Conservation (phyloP, 2,113 vertebrate genomes). For the Oreocharis arfaki region DNA sequence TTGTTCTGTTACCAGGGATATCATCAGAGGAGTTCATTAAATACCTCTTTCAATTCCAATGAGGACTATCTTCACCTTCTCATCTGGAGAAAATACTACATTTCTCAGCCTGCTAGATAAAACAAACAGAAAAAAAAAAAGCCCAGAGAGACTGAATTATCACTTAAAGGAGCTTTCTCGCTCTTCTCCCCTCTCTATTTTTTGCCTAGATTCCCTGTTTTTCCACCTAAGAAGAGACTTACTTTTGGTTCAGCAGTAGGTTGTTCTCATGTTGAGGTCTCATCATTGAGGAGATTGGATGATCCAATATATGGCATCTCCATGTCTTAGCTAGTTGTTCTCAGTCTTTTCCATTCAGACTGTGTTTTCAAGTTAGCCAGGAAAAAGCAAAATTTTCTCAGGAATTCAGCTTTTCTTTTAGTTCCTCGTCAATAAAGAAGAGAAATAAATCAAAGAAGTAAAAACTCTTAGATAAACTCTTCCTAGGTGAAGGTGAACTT, state of each 20-base stretch:
- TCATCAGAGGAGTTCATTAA: neutral
- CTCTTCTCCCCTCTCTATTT: neutral
- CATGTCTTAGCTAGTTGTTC: neutral
- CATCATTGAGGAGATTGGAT: neutral
- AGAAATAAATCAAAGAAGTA: neutral
- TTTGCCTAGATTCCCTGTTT: neutral
- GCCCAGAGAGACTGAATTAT: neutral
- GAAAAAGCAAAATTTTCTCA: neutral
- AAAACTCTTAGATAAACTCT: neutral
- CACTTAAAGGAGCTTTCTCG: neutral
- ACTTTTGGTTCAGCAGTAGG: neutral
- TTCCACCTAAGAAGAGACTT: neutral
- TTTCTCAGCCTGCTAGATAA: neutral
- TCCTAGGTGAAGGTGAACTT: neutral
- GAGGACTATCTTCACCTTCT: neutral
- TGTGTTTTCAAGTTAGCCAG: neutral
- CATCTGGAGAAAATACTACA: neutral
- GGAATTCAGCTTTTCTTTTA: neutral
- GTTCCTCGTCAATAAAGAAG: neutral
- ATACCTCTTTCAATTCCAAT: neutral
- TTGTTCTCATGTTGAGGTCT: neutral
- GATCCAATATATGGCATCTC: neutral
- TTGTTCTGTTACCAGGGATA: neutral
- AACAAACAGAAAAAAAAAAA: neutral
- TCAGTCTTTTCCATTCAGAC: neutral